These are phyloP conservation scores for Bubalus kerabau DNA, from an alignment of 2,113 vertebrate species.

Conservation along the genomic window DNA sequence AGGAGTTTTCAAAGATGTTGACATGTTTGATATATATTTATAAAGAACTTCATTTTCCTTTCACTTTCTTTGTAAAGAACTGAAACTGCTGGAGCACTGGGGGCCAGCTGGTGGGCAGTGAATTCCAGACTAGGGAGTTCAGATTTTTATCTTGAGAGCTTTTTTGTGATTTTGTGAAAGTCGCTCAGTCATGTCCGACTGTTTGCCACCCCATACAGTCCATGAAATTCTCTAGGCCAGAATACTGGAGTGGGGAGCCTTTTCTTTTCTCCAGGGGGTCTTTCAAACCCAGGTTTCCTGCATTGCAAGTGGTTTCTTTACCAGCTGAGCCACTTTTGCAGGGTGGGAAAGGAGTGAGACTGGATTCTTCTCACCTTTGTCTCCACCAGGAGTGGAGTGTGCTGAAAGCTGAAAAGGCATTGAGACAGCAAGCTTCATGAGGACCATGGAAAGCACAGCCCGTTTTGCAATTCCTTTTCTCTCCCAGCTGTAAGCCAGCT, in stretches of 20 bases:
- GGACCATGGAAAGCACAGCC: background rate
- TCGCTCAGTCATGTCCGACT: background rate
- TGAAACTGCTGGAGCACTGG: background rate
- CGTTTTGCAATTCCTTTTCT: background rate
- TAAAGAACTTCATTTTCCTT: background rate
- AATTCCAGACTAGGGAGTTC: background rate
- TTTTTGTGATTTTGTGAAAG: background rate
- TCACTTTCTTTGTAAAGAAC: background rate
- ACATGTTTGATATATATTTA: background rate
- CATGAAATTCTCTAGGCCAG: background rate
- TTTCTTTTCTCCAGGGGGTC: background rate
- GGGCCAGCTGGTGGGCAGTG: background rate
- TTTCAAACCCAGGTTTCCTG: background rate
- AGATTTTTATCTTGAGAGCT: background rate
- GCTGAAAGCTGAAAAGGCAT: background rate
- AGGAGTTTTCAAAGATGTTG: background rate
- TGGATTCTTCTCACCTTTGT: background rate
- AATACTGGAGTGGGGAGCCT: background rate
- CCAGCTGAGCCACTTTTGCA: background rate
- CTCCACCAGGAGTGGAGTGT: background rate
- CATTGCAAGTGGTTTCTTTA: background rate
- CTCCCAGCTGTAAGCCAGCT: background rate
- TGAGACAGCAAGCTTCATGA: background rate
- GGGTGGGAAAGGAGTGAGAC: background rate
- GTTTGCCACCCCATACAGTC: background rate